phyloP scores from a whole-genome alignment of 2,113 vertebrate genomes.

The Scopus umbretta region DNA sequence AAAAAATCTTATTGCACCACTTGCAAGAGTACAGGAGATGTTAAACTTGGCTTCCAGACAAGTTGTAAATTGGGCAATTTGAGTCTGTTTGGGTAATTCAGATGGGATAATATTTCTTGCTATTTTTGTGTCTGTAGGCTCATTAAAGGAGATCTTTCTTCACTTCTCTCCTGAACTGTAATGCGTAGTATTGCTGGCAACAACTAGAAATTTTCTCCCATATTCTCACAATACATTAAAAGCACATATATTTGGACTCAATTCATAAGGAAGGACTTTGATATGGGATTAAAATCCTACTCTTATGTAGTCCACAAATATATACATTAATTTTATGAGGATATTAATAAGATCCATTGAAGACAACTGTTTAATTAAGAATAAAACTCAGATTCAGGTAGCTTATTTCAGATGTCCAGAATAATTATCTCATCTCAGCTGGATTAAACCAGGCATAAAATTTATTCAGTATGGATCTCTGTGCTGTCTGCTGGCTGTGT shows the following conservation, averaged over 20 bases:
- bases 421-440: not conserved
- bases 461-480: not conserved
- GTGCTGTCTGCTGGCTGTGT: not conserved
- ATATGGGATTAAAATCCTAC: not conserved
- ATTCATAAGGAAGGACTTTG: not conserved
- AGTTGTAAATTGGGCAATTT: not conserved
- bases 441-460: not conserved
- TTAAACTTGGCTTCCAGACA: slow-evolving; percentile 6
- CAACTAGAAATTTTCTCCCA: not conserved
- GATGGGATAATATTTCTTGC: not conserved
- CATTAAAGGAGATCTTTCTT: not conserved
- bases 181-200: not conserved
- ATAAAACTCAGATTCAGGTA: not conserved
- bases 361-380: not conserved
- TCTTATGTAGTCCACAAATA: not conserved
- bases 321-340: not conserved
- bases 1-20: not conserved
- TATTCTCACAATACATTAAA: not conserved
- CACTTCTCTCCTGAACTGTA: not conserved
- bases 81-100: not conserved
- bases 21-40: not conserved
- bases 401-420: not conserved
- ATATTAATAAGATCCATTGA: not conserved
- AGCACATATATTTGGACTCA: not conserved
- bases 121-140: not conserved